Percentiles rank a stretch among this genome's conserved stretches.
Conservation (phyloP, 2,797 vertebrate species). For the Leptatherina wallacei region DNA sequence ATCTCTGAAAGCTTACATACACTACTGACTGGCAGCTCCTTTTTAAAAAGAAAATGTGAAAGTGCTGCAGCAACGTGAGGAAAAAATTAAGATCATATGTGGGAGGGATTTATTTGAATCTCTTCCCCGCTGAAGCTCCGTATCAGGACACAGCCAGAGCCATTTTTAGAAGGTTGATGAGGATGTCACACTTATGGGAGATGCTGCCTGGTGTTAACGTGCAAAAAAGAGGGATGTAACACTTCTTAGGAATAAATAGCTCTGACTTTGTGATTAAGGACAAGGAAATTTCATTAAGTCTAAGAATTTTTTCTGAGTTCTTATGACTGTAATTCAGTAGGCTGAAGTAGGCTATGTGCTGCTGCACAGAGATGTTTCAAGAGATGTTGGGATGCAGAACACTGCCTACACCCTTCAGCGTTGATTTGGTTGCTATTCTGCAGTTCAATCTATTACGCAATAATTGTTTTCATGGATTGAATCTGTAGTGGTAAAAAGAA, state of each 20-base stretch:
- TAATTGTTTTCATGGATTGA: slow-evolving; percentile 49
- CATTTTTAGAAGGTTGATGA: background rate
- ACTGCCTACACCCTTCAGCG: background rate
- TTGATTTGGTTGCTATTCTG: slow-evolving; percentile 19
- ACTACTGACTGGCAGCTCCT: slow-evolving; percentile 30
- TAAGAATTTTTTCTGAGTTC: background rate
- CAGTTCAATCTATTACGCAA: slow-evolving; percentile 54
- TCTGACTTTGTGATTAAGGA: background rate
- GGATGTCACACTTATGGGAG: background rate
- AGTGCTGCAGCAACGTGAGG: background rate
- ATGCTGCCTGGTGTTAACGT: background rate
- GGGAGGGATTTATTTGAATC: slow-evolving; percentile 12
- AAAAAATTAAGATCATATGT: background rate
- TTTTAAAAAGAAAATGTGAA: slow-evolving; percentile 10
- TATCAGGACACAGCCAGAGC: background rate
- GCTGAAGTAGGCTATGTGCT: too few species aligned
- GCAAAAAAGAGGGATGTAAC: background rate
- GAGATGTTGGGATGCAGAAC: too few species aligned
- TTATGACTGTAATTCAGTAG: slow-evolving; percentile 4
- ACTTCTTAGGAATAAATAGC: background rate
- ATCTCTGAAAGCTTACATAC: slow-evolving; percentile 13
- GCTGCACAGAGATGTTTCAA: background rate
- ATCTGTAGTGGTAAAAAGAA: slow-evolving; percentile 21
- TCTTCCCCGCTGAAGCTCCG: background rate
- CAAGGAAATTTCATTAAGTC: background rate